Base-by-base conservation (phyloP, 2,888 invertebrate genomes). In the Dryadula phaetusa region DNA sequence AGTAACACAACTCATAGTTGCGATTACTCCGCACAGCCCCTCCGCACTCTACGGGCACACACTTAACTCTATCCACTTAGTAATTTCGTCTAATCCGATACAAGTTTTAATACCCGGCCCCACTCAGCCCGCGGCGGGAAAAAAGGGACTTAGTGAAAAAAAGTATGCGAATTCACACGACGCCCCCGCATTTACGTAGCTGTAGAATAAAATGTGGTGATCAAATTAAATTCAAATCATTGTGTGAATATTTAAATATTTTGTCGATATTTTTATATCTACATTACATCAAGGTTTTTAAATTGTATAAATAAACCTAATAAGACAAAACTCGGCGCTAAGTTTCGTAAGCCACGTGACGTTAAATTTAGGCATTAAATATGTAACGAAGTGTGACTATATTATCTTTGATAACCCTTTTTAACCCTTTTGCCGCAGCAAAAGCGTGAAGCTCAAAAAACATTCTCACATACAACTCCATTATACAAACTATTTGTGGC, bases 91-190 rank as follows among this genome's bases (percentile, higher is more conserved):
- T 91, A 90, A 92, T 90, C 91, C 90, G 85, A 85, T 86, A 89
- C 88, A 92, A 92, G 90, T 92, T 92, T 91, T 89, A 91, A 90
- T 87, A 84, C 87, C 84, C 82, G 72, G 79, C 74, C 81, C 81
- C 81, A 79, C 82, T 80, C 81, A 78, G 85, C 90, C 84, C 83
- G 84, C 83, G 86, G 90, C 87, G 78, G 75, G 83, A 90, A 90
- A 91, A 91, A 91, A 88, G 89, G 90, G 87, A 83, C 79, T 75
- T 78, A 71, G 88, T 81, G 82, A 76, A 82, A 83, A n/a, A 87
- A 90, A 91, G 86, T 92, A 91, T 84, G 85, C 85, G 76, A 79
- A 87, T 92, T 92, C 92, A 88, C 92, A 92, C 92, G 91, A 82
- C 56, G 16, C 58, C 49, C 44, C 46, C 60, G 44, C 44, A 52